Conservation (phyloP, 1,140 invertebrate species). For the Hormaphis cornu region DNA sequence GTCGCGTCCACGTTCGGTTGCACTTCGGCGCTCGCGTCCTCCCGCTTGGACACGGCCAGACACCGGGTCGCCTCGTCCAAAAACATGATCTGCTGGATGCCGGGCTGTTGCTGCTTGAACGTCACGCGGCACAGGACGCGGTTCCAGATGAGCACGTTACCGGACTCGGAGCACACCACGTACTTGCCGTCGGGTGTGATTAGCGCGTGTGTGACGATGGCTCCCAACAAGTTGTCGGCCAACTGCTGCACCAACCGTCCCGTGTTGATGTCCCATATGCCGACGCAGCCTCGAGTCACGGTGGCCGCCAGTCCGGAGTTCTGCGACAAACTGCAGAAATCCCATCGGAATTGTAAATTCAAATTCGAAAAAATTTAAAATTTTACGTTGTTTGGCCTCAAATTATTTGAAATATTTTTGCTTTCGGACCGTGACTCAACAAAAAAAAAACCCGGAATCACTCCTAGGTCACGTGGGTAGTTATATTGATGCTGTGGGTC, state of each 20-base stretch:
- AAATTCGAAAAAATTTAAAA: too few relatives aligned
- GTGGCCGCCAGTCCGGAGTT: conserved; percentile 69
- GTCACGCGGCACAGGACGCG: conserved; percentile 71
- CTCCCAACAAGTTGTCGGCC: conserved; percentile 82
- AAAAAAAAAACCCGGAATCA: too few relatives aligned
- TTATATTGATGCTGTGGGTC: too few relatives aligned
- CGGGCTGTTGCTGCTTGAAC: conserved; percentile 72
- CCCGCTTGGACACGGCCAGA: conserved; percentile 68
- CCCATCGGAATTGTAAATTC: too few relatives aligned
- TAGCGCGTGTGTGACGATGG: conserved; percentile 86
- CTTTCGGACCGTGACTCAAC: too few relatives aligned
- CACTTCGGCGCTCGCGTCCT: conserved; percentile 44
- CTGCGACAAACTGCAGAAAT: conserved; percentile 67
- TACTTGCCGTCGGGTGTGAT: conserved; percentile 75
- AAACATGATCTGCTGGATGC: conserved; percentile 75
- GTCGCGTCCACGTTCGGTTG: conserved; percentile 54
- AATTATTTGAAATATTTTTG: too few relatives aligned
- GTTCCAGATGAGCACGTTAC: conserved; percentile 87
- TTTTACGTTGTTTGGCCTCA: too few relatives aligned
- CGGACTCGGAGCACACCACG: conserved; percentile 85
- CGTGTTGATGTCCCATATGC: conserved; percentile 85
- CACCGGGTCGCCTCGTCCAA: conserved; percentile 74
- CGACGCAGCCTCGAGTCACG: conserved; percentile 84
- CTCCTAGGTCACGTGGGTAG: too few relatives aligned
- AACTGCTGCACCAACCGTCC: conserved; percentile 75